These are phyloP conservation scores for Drosophila neutralis DNA, from an alignment of 2,888 invertebrate species.

Conservation along the genomic window DNA sequence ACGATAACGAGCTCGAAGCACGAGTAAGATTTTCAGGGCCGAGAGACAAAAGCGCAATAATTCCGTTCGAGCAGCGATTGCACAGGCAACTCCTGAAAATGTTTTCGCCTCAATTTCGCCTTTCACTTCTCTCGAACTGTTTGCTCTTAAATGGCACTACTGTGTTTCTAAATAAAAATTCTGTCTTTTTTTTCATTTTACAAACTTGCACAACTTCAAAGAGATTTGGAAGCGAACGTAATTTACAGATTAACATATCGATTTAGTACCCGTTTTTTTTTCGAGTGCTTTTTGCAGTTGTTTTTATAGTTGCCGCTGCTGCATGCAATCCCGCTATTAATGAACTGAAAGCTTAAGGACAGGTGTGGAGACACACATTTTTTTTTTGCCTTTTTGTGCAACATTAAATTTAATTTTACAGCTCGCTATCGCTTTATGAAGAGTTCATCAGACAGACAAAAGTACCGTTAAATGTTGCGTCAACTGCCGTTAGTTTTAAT, in stretches of 20 bases:
- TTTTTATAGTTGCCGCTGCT: constrained; percentile 22
- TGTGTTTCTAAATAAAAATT: no score
- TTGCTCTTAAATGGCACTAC: no score
- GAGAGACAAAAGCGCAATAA: constrained; percentile 57
- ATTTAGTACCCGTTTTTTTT: neutral
- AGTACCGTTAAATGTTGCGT: constrained; percentile 67
- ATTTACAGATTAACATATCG: constrained; percentile 10
- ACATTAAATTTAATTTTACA: constrained; percentile 75
- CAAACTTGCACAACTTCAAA: neutral
- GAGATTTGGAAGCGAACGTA: constrained; percentile 8
- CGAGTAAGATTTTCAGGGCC: constrained; percentile 39
- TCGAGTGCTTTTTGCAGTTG: constrained; percentile 29
- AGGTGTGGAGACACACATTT: constrained; percentile 26
- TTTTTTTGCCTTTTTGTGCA: constrained; percentile 14
- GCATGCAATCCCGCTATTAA: constrained; percentile 52
- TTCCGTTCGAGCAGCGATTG: constrained; percentile 7
- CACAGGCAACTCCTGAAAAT: constrained; percentile 3
- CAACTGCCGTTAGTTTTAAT: constrained; percentile 73
- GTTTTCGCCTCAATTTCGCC: constrained; percentile 23
- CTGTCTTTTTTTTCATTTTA: neutral
- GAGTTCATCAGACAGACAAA: constrained; percentile 48
- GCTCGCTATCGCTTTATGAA: constrained; percentile 63
- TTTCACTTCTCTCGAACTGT: no score
- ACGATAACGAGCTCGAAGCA: constrained; percentile 55
- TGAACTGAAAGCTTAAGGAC: constrained; percentile 52